phyloP scores from a whole-genome alignment of 1,140 invertebrate species.

The Drosophila arizonae region DNA sequence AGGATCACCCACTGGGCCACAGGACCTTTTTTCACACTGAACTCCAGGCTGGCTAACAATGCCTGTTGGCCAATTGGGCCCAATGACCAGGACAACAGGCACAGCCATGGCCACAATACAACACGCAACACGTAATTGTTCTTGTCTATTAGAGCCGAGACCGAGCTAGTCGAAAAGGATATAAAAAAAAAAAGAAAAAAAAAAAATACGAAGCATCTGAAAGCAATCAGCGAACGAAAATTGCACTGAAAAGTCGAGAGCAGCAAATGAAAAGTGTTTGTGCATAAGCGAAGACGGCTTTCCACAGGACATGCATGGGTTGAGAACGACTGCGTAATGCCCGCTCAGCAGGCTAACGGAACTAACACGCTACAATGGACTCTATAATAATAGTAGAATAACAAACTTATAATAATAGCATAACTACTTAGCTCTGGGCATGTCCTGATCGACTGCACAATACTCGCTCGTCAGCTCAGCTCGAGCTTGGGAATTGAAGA shows the following conservation, averaged over 20 bases:
- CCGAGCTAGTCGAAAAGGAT: slow-evolving; percentile 1
- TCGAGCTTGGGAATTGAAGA: too few relatives aligned
- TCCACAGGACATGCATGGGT: too few relatives aligned
- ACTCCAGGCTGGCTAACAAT: not conserved
- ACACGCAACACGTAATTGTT: slow-evolving; percentile 76
- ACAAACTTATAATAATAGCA: too few relatives aligned
- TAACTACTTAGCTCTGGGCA: too few relatives aligned
- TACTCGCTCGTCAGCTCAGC: too few relatives aligned
- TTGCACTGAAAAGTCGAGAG: not conserved
- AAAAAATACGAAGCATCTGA: slow-evolving; percentile 13
- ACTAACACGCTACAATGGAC: too few relatives aligned
- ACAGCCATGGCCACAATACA: slow-evolving; percentile 39
- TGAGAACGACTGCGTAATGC: not conserved
- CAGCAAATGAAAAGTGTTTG: slow-evolving; percentile 13
- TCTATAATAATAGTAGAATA: too few relatives aligned
- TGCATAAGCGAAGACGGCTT: not conserved
- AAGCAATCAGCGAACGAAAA: slow-evolving; percentile 28
- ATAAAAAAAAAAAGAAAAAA: not conserved
- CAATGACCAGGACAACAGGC: slow-evolving; percentile 8
- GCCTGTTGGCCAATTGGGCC: slow-evolving; percentile 36
- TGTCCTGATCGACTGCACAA: too few relatives aligned
- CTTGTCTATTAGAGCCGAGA: slow-evolving; percentile 29
- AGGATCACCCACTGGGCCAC: slow-evolving; percentile 36
- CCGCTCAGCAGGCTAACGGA: too few relatives aligned
- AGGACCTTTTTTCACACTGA: slow-evolving; percentile 41